Evolutionary conservation across 2,888 invertebrate species (phyloP).

Genomic region (Caenorhabditis macrosperma): DNA sequence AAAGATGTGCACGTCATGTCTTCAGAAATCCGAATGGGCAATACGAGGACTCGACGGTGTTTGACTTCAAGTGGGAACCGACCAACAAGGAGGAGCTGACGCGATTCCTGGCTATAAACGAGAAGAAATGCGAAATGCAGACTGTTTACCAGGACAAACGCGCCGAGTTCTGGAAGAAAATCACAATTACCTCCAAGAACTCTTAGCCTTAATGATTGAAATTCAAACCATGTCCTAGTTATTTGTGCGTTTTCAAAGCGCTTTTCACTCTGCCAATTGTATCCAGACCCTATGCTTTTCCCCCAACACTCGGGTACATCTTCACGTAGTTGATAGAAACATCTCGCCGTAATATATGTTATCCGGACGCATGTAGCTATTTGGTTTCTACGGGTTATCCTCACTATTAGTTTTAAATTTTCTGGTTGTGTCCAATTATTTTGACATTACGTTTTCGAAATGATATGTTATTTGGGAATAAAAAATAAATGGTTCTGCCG

Average conservation of each 20-base stretch:
- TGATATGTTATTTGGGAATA: neutral
- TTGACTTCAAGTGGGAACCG: constrained; percentile 75
- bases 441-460: neutral
- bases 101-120: constrained; percentile 60
- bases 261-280: neutral
- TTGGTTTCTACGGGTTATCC: constrained; percentile 10
- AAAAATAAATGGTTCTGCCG: neutral
- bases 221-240: neutral
- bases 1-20: neutral
- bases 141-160: constrained; percentile 65
- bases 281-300: constrained; percentile 10
- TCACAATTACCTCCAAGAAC: constrained; percentile 55
- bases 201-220: constrained; percentile 13
- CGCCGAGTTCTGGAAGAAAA: constrained; percentile 70
- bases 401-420: constrained; percentile 13
- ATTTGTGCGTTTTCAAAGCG: constrained; percentile 13
- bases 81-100: constrained; percentile 60
- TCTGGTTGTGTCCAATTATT: neutral
- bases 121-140: constrained; percentile 71
- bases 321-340: constrained; percentile 31
- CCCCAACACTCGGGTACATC: constrained; percentile 1
- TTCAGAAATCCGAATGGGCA: constrained; percentile 77
- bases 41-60: constrained; percentile 70
- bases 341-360: constrained; percentile 17
- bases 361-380: constrained; percentile 25